These are phyloP conservation scores for Habropoda laboriosa DNA, from an alignment of 1,140 invertebrate genomes.

Conservation along the genomic window DNA sequence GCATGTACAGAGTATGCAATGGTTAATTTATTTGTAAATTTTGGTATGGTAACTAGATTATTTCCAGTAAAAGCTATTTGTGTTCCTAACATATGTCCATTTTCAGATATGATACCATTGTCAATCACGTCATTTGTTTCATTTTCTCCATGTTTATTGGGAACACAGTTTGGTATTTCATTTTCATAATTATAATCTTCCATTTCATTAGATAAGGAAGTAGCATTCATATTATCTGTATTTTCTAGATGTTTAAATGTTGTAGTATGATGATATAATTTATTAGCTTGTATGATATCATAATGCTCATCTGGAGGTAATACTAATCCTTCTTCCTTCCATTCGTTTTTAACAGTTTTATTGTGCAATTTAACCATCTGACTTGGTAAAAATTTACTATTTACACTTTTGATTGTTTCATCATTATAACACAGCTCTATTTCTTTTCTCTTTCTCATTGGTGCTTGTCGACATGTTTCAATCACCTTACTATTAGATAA, in stretches of 20 bases:
- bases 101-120: conserved; percentile 72
- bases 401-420: conserved; percentile 24
- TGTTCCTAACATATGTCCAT: conserved; percentile 78
- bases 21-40: conserved; percentile 83
- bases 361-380: conserved; percentile 35
- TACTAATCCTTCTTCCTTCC: conserved; percentile 70
- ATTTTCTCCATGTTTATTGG: conserved; percentile 74
- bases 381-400: conserved; percentile 54
- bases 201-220: conserved; percentile 65
- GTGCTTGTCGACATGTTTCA: conserved; percentile 54
- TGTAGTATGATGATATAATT: conserved; percentile 60
- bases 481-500: conserved; percentile 41
- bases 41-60: conserved; percentile 84
- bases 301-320: conserved; percentile 67
- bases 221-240: conserved; percentile 36
- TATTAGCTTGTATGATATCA: conserved; percentile 57
- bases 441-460: conserved; percentile 66
- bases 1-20: conserved; percentile 89
- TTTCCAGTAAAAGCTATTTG: conserved; percentile 78
- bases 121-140: conserved; percentile 75
- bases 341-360: conserved; percentile 67
- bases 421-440: conserved; percentile 61
- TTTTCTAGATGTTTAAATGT: background rate
- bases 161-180: conserved; percentile 81
- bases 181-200: conserved; percentile 82